Conservation (phyloP, 2,888 invertebrate species). For the Autographa gamma region DNA sequence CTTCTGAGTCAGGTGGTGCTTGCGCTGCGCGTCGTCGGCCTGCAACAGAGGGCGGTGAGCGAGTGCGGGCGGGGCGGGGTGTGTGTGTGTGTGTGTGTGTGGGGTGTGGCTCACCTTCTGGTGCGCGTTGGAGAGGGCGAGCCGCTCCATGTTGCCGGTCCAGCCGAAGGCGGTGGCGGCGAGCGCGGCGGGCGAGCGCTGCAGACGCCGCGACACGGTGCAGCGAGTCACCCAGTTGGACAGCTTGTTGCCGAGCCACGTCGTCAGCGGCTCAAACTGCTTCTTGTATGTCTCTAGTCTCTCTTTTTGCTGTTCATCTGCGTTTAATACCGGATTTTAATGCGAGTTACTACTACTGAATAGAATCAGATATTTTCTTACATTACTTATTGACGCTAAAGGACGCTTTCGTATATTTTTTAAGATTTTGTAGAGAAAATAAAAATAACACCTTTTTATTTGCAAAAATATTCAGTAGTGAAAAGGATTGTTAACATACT, state of each 20-base stretch:
- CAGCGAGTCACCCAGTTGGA: slow-evolving; percentile 94
- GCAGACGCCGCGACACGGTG: slow-evolving; percentile 95
- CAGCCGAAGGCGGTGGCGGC: slow-evolving; percentile 99
- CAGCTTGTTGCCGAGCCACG: slow-evolving; percentile 96
- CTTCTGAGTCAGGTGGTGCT: slow-evolving; percentile 97
- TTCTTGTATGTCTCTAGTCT: slow-evolving; percentile 93
- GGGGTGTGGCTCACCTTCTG: slow-evolving; percentile 90
- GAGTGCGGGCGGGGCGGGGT: slow-evolving; percentile 97
- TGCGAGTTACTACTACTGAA: neutral
- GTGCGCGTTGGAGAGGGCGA: slow-evolving; percentile 98
- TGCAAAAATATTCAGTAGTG: too few relatives aligned
- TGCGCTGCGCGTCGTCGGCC: slow-evolving; percentile 95
- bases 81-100: slow-evolving; percentile 95
- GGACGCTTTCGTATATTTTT: too few relatives aligned
- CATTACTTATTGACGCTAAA: too few relatives aligned
- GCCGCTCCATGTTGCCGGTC: slow-evolving; percentile 99
- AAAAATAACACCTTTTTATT: too few relatives aligned
- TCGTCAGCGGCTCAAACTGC: slow-evolving; percentile 95
- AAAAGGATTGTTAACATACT: too few relatives aligned
- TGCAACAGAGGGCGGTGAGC: slow-evolving; percentile 94
- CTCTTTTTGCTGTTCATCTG: slow-evolving; percentile 91
- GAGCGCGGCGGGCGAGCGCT: slow-evolving; percentile 97
- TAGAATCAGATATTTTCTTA: too few relatives aligned
- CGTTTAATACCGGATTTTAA: neutral
- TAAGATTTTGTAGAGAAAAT: too few relatives aligned